Percentiles rank a stretch among this genome's conserved stretches.
Evolutionary conservation across 1,140 invertebrate species (phyloP).

Genomic region (Nixonia krombeini): DNA sequence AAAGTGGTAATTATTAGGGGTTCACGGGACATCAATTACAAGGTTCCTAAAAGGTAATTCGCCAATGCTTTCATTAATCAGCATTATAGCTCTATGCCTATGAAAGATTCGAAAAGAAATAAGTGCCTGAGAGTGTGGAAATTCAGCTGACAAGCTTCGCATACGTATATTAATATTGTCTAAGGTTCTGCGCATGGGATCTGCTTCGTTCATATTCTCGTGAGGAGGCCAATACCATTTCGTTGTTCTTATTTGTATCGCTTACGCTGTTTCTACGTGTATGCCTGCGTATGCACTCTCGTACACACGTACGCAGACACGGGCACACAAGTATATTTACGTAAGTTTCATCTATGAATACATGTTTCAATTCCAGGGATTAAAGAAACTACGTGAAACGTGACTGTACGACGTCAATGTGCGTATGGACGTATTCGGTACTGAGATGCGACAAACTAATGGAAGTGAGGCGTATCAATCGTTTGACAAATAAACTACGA

Average conservation of each 20-base stretch:
- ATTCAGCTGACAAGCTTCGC: slow-evolving; percentile 28
- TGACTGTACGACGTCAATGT: slow-evolving; percentile 40
- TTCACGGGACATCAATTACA: no score
- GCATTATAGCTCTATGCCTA: neutral
- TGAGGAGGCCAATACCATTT: slow-evolving; percentile 18
- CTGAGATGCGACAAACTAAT: slow-evolving; percentile 46
- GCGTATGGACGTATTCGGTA: slow-evolving; percentile 45
- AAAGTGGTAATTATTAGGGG: no score
- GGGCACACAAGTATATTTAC: neutral
- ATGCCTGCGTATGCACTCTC: slow-evolving; percentile 3
- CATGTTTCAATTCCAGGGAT: slow-evolving; percentile 39
- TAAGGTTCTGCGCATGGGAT: slow-evolving; percentile 39
- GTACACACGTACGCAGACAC: slow-evolving; percentile 12
- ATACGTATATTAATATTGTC: slow-evolving; percentile 27
- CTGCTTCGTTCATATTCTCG: slow-evolving; percentile 11
- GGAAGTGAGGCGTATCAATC: slow-evolving; percentile 30
- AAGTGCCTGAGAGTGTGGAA: slow-evolving; percentile 37
- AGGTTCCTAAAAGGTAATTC: no score
- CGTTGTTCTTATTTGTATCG: slow-evolving; percentile 42
- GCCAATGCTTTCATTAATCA: neutral
- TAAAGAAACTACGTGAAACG: slow-evolving; percentile 37
- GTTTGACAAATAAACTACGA: slow-evolving; percentile 36
- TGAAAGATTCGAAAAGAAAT: slow-evolving; percentile 36
- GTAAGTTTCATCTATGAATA: neutral
- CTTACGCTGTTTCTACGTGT: slow-evolving; percentile 33